Base-by-base conservation (phyloP, 2,888 invertebrate genomes). In the Synanthedon formicaeformis region DNA sequence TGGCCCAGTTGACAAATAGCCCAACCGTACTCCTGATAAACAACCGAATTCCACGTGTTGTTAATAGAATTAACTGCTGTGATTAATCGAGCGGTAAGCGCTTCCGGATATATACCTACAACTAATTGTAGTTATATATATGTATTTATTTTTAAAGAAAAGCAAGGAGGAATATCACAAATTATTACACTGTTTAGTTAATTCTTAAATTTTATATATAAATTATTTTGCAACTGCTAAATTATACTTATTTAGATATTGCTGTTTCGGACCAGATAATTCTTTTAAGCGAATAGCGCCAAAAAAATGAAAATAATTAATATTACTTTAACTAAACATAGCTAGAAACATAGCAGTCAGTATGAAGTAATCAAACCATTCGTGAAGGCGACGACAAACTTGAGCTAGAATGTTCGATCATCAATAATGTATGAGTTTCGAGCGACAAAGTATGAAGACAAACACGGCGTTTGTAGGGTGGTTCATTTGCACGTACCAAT, bases 351-450 rank as follows among this genome's bases (percentile, higher is more conserved):
- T 2, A 58, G 58, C 64, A 65, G 60, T 56, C 67, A 66, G 10
- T 71, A 76, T 78, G 72, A 79, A 77, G 76, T 79, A 78, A 79
- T 78, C 78, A 78, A 73, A 73, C 71, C 71, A 65, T 34, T 68
- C 65, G 64, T 67, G 67, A 70, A 60, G 67, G 67, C 66, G 55
- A 54, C 52, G 70, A 66, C 67, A 59, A 67, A 64, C 65, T 58
- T 59, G 58, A 59, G 58, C 63, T 58, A 62, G 68, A 67, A 70
- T 65, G 67, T 67, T 70, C 61, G 68, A 69, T 69, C 72, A 80
- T 83, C 76, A 80, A 81, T 83, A 80, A 82, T 81, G 79, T 78
- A 81, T 79, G 81, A 81, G 75, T 71, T 75, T 75, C 71, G 71
- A 74, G 64, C 72, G 76, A 75, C 78, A 77, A 80, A 81, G 77